Percentiles rank a stretch among this genome's conserved stretches.
phyloP scores from a whole-genome alignment of 2,797 vertebrate genomes.

The Rhincodon typus region DNA sequence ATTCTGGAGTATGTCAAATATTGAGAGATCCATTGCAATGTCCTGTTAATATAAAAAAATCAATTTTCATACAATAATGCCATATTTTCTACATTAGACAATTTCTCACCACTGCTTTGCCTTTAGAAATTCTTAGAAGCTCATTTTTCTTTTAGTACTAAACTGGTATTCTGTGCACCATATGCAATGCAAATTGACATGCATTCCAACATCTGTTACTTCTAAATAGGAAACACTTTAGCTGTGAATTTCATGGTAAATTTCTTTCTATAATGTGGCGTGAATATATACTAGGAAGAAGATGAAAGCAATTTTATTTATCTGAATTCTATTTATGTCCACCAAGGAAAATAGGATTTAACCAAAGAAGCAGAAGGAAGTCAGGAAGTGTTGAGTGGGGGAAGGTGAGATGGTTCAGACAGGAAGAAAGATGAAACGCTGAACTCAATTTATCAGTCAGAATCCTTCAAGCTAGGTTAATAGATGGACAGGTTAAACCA shows the following conservation, averaged over 20 bases:
- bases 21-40: not conserved
- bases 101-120: not conserved
- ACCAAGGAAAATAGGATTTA: constrained; percentile 47
- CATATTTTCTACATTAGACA: not conserved
- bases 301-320: constrained; percentile 48
- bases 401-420: not conserved
- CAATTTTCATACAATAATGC: not conserved
- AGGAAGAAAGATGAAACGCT: constrained; percentile 4
- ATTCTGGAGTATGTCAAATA: not conserved
- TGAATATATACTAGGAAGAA: constrained; percentile 44
- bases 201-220: constrained; percentile 19
- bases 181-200: not conserved
- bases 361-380: constrained; percentile 43
- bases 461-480: constrained; percentile 59
- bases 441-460: constrained; percentile 52
- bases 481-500: constrained; percentile 45
- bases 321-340: constrained; percentile 42
- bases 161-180: not conserved
- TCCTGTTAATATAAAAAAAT: not conserved
- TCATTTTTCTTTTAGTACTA: not conserved
- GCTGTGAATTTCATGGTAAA: constrained; percentile 49
- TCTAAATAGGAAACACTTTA: constrained; percentile 40
- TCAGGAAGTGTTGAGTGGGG: constrained; percentile 11
- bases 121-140: not conserved
- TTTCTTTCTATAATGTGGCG: constrained; percentile 44